Evolutionary conservation across 2,797 vertebrate species (phyloP).

Genomic region (Hydrophis major): DNA sequence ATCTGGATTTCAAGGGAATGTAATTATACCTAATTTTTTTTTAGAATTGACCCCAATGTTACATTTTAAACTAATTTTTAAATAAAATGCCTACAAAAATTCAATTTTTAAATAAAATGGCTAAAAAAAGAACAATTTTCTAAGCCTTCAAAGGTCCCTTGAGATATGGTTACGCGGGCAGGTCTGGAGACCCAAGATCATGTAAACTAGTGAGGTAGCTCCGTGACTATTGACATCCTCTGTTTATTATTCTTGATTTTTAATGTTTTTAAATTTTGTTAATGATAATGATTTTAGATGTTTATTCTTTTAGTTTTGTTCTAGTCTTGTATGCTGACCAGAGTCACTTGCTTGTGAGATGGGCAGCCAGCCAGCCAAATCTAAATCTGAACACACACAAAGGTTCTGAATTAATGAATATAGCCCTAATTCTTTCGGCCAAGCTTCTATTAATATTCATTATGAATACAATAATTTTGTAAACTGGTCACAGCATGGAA

Average conservation of each 20-base stretch:
- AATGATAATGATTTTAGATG: not conserved
- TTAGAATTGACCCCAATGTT: not conserved
- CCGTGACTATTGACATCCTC: not conserved
- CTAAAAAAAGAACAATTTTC: not conserved
- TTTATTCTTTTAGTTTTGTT: not conserved
- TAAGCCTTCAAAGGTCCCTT: not conserved
- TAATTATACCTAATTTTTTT: not conserved
- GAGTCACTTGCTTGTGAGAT: not conserved
- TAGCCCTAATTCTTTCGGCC: not conserved
- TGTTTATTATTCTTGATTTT: not conserved
- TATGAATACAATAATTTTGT: not conserved
- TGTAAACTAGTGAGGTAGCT: not conserved
- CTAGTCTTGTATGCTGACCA: not conserved
- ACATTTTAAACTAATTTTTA: constrained; percentile 5
- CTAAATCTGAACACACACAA: not conserved
- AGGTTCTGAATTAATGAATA: not conserved
- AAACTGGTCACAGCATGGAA: not conserved
- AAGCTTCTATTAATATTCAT: not conserved
- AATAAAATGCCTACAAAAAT: not conserved
- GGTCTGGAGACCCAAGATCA: not conserved
- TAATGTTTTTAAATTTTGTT: not conserved
- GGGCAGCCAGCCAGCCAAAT: not conserved
- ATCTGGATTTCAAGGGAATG: not conserved
- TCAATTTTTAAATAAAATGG: not conserved
- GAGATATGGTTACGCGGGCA: not conserved